Percentiles rank a stretch among this genome's conserved stretches.
These are phyloP conservation scores for Alauda arvensis DNA, from an alignment of 2,797 vertebrate genomes.

Conservation along the genomic window DNA sequence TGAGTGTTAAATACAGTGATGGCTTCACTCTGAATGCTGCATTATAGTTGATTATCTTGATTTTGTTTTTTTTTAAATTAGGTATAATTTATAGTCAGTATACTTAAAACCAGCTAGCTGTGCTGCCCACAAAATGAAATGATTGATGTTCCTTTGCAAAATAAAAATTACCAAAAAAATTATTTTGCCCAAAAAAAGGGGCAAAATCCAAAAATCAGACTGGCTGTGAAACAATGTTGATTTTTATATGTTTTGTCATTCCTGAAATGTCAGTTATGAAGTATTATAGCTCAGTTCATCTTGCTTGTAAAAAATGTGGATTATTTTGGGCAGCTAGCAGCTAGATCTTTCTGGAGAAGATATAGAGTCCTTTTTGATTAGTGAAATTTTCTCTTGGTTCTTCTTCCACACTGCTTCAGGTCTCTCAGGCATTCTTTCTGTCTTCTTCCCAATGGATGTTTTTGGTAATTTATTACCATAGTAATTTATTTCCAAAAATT, in stretches of 20 bases:
- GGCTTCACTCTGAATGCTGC: neutral
- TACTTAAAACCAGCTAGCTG: conserved; percentile 18
- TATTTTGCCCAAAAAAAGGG: neutral
- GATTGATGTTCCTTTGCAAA: conserved; percentile 38
- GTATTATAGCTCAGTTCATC: neutral
- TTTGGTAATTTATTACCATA: neutral
- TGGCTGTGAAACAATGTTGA: neutral
- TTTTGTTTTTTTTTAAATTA: neutral
- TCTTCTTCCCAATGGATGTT: neutral
- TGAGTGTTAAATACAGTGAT: neutral
- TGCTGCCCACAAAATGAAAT: conserved; percentile 17
- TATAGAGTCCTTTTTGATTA: neutral
- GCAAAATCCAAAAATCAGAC: neutral
- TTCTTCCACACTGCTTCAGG: neutral
- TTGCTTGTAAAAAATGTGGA: neutral
- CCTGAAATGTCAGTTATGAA: conserved; percentile 19
- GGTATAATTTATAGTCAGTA: conserved; percentile 20
- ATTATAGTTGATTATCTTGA: neutral
- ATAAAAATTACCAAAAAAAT: conserved; percentile 39
- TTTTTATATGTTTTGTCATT: conserved; percentile 25
- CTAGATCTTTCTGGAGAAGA: neutral
- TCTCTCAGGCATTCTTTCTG: neutral
- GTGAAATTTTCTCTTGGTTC: neutral
- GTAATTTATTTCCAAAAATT: neutral
- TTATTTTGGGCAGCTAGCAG: neutral